A percentile compares a stretch with the other conserved stretches of the same genome.
These are phyloP conservation scores for Danaus plexippus DNA, from an alignment of 1,140 invertebrate genomes.

Conservation along the genomic window DNA sequence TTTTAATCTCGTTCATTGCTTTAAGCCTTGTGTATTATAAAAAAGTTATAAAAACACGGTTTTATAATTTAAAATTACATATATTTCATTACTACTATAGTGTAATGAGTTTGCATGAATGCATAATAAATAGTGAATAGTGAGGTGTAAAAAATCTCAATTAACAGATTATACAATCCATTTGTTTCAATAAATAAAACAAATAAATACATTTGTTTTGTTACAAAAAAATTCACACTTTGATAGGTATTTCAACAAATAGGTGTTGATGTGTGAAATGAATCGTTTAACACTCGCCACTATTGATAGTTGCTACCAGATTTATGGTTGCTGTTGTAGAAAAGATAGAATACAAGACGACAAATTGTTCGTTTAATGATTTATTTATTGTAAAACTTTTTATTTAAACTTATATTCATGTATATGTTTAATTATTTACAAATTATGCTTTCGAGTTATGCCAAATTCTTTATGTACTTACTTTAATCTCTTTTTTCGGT, in stretches of 20 bases:
- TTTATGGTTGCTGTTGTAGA: conserved; percentile 1
- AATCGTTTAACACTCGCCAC: conserved; percentile 44
- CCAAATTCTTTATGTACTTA: no score
- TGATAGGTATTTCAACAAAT: conserved; percentile 46
- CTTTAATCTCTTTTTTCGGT: no score
- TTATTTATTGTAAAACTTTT: no score
- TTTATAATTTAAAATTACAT: conserved; percentile 1
- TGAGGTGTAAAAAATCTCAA: conserved; percentile 1
- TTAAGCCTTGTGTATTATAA: background rate
- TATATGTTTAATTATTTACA: no score
- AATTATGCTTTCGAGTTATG: no score
- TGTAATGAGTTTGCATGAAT: conserved; percentile 7
- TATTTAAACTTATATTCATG: no score
- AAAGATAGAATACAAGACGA: background rate
- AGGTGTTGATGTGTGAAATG: conserved; percentile 53
- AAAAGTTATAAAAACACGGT: background rate
- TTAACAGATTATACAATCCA: conserved; percentile 18
- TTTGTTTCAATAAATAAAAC: conserved; percentile 24
- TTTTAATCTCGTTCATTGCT: no score
- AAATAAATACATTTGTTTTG: conserved; percentile 21
- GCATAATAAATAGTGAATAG: conserved; percentile 4
- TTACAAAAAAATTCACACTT: conserved; percentile 47
- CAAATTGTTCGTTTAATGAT: no score
- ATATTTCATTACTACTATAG: background rate
- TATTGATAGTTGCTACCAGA: conserved; percentile 8